A percentile compares a stretch with the other conserved stretches of the same genome.
These are phyloP conservation scores for Seira sanloemensis DNA, from an alignment of 2,888 invertebrate species.

Conservation along the genomic window DNA sequence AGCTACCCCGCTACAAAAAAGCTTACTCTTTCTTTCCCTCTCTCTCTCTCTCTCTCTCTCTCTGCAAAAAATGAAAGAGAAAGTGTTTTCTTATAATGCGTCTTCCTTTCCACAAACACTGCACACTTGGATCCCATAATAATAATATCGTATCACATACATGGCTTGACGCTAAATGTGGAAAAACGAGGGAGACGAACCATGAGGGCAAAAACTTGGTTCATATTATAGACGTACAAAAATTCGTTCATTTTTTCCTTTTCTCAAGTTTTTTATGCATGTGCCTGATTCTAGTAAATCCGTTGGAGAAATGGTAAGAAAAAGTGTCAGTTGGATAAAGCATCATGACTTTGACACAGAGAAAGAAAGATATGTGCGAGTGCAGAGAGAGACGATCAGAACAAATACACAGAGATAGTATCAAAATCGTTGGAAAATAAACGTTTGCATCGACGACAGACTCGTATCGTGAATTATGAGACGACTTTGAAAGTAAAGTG, in stretches of 20 bases:
- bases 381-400: not conserved
- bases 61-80: not conserved
- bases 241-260: not conserved
- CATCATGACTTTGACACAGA: slow-evolving; percentile 1
- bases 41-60: not conserved
- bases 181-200: not conserved
- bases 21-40: not conserved
- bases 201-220: not conserved
- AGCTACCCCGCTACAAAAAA: not conserved
- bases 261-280: not conserved
- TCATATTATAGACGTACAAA: too few species aligned
- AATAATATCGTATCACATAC: slow-evolving; percentile 27
- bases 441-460: slow-evolving; percentile 24
- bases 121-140: not conserved
- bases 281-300: slow-evolving; percentile 4
- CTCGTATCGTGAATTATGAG: slow-evolving; percentile 59
- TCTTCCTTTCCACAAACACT: not conserved
- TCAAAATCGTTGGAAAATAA: not conserved
- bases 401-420: too few species aligned
- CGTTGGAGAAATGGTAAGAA: not conserved
- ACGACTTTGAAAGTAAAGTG: slow-evolving; percentile 58
- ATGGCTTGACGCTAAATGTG: slow-evolving; percentile 14
- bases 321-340: not conserved
- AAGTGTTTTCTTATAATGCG: slow-evolving; percentile 11
- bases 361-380: not conserved